phyloP scores from a whole-genome alignment of 1,140 invertebrate species.

The Aphelenchoides avenae region DNA sequence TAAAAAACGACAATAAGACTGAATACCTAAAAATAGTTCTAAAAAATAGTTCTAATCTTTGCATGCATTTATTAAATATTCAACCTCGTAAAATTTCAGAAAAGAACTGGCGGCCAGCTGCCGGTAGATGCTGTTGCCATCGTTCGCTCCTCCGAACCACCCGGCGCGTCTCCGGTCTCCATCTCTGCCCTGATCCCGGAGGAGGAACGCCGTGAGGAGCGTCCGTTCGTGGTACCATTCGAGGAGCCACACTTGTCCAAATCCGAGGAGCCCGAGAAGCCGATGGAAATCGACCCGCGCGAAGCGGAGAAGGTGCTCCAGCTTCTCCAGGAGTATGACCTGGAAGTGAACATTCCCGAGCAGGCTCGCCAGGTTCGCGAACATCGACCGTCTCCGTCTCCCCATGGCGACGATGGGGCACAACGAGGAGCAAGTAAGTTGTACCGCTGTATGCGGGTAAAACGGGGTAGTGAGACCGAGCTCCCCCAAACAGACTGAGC shows the following conservation, averaged over 20 bases:
- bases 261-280: neutral
- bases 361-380: conserved; percentile 14
- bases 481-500: neutral
- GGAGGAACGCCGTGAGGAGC: neutral
- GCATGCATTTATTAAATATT: neutral
- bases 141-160: neutral
- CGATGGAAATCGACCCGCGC: conserved; percentile 2
- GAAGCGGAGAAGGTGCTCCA: conserved; percentile 27
- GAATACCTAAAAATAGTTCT: conserved; percentile 4
- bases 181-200: neutral
- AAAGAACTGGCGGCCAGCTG: too few relatives aligned
- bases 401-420: too few relatives aligned
- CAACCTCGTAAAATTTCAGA: too few relatives aligned
- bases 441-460: too few relatives aligned
- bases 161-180: neutral
- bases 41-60: conserved; percentile 5
- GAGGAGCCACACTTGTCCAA: neutral
- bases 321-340: conserved; percentile 31
- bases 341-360: neutral
- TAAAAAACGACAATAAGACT: conserved; percentile 9
- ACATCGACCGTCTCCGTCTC: conserved; percentile 5
- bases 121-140: too few relatives aligned
- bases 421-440: too few relatives aligned
- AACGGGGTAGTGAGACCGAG: too few relatives aligned
- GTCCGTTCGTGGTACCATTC: neutral